Conservation (phyloP, 2,888 invertebrate genomes). For the Dryococelus australis region DNA sequence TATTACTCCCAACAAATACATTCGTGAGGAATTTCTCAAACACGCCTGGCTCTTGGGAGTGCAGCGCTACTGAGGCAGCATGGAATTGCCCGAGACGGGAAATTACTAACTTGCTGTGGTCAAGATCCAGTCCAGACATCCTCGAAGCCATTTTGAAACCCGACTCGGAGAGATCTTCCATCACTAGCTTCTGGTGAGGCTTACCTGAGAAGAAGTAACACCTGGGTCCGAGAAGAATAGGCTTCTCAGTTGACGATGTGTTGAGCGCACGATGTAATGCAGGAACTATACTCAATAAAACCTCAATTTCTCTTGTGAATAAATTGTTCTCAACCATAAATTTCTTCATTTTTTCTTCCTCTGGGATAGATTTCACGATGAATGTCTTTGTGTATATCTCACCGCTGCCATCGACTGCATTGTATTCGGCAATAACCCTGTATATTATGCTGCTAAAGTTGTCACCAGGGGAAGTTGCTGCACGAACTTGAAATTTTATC, state of each 20-base stretch:
- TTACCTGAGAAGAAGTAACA: background rate
- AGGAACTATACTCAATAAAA: background rate
- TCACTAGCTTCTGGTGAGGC: background rate
- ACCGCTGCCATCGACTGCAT: background rate
- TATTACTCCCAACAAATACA: background rate
- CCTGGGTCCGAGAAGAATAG: background rate
- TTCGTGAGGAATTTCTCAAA: background rate
- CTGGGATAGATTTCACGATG: background rate
- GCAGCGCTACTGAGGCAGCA: background rate
- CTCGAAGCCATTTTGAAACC: background rate
- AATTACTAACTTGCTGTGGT: background rate
- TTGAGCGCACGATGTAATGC: background rate
- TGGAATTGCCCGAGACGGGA: background rate
- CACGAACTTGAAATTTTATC: background rate
- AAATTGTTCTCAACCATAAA: background rate
- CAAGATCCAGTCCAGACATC: background rate
- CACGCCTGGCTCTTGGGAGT: background rate
- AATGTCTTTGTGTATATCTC: background rate
- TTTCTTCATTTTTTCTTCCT: background rate
- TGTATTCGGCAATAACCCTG: background rate
- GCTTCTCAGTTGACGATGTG: background rate
- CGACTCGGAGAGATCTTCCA: background rate
- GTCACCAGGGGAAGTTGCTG: background rate
- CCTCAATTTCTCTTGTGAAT: background rate
- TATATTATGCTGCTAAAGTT: slow-evolving; percentile 18